A percentile compares a stretch with the other conserved stretches of the same genome.
Conservation (phyloP, 2,113 vertebrate species). For the Elachura formosa region DNA sequence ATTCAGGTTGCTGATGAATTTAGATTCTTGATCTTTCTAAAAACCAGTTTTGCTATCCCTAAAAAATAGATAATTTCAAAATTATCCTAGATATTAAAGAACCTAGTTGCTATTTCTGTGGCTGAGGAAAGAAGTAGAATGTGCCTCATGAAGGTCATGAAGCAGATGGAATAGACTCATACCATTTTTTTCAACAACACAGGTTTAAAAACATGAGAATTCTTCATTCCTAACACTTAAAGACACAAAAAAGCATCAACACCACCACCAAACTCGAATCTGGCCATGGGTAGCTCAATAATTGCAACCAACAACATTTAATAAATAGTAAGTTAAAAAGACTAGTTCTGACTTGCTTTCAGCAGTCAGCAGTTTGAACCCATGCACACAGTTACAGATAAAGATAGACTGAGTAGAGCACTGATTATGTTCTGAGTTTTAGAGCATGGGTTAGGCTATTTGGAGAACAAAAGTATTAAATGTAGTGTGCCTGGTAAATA, state of each 20-base stretch:
- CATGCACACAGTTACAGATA: neutral
- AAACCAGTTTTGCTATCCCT: neutral
- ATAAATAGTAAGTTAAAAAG: neutral
- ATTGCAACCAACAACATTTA: neutral
- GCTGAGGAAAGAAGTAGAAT: neutral
- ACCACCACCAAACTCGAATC: neutral
- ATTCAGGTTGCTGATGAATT: neutral
- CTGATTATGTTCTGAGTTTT: slow-evolving; percentile 16
- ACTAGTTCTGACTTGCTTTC: neutral
- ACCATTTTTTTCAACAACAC: neutral
- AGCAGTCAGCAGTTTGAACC: neutral
- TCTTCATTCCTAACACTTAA: neutral
- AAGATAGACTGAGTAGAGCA: neutral
- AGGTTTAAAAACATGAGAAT: neutral
- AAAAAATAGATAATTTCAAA: neutral
- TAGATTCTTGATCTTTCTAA: neutral
- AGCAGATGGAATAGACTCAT: neutral
- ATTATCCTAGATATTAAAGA: neutral
- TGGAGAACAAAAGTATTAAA: slow-evolving; percentile 55
- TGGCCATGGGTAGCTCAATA: neutral
- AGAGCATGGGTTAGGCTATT: slow-evolving; percentile 19
- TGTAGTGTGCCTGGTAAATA: slow-evolving; percentile 58
- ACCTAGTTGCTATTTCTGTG: neutral
- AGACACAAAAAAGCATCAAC: neutral
- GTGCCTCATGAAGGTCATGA: neutral